Percentiles rank a stretch among this genome's conserved stretches.
These are phyloP conservation scores for Rhabdomys pumilio DNA, from an alignment of 2,797 vertebrate species.

Conservation along the genomic window DNA sequence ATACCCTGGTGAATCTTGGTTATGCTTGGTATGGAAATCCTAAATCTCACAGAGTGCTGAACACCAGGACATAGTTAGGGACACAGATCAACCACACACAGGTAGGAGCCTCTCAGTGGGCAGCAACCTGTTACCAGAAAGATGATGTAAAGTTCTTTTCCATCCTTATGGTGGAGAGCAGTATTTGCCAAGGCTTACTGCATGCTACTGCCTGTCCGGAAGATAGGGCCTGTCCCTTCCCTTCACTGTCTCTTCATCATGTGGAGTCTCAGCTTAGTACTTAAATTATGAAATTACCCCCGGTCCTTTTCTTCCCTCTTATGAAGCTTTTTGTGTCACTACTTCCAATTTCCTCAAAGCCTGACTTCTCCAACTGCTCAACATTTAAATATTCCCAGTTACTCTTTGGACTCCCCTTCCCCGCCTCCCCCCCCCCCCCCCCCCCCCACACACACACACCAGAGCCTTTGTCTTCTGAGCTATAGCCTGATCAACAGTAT, in stretches of 20 bases:
- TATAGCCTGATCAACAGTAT: not conserved
- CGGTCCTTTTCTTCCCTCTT: not conserved
- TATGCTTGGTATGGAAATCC: not conserved
- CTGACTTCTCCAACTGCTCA: not conserved
- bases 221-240: not conserved
- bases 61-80: not conserved
- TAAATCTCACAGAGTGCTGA: not conserved
- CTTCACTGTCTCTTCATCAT: not conserved
- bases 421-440: too few relatives aligned
- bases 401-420: not conserved
- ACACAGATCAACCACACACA: not conserved
- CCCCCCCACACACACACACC: too few relatives aligned
- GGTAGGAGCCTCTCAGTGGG: too few relatives aligned
- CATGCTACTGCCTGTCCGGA: not conserved
- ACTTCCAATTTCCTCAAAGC: conserved; percentile 1
- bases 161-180: not conserved
- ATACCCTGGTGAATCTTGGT: not conserved
- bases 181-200: not conserved
- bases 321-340: not conserved
- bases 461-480: not conserved
- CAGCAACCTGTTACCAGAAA: not conserved
- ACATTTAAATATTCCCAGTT: not conserved
- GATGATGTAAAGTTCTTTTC: not conserved
- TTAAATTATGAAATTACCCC: not conserved
- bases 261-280: not conserved